Evolutionary conservation across 2,888 invertebrate species (phyloP).

Genomic region (Microctonus brassicae): DNA sequence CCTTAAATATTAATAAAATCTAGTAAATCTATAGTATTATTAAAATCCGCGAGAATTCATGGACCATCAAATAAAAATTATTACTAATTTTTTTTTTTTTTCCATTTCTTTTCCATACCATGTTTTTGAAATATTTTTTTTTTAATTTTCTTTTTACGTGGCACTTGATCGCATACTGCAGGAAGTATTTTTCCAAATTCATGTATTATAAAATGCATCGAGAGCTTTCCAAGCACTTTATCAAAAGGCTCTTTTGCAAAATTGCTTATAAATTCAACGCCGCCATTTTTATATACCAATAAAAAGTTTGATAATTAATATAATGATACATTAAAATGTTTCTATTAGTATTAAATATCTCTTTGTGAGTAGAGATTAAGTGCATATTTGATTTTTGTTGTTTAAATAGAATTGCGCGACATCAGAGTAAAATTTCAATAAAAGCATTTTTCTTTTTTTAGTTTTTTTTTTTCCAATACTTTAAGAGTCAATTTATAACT

Average conservation of each 20-base stretch:
- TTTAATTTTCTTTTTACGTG: constrained; percentile 37
- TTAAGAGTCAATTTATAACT: constrained; percentile 39
- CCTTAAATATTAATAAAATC: constrained; percentile 46
- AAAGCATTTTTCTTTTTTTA: too few species aligned
- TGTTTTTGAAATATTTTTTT: constrained; percentile 48
- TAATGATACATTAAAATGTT: constrained; percentile 37
- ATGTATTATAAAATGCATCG: constrained; percentile 21
- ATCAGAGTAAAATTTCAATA: constrained; percentile 5
- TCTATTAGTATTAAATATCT: constrained; percentile 29
- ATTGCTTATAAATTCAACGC: constrained; percentile 43
- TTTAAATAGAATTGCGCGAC: constrained; percentile 5
- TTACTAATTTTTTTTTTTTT: constrained; percentile 33
- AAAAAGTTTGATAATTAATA: constrained; percentile 31
- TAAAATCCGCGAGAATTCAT: constrained; percentile 42
- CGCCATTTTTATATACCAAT: constrained; percentile 27
- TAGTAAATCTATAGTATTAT: constrained; percentile 48
- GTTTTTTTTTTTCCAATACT: constrained; percentile 6
- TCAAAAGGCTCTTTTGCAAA: constrained; percentile 50
- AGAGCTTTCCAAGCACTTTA: constrained; percentile 36
- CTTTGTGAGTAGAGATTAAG: constrained; percentile 11
- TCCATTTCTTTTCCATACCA: constrained; percentile 39
- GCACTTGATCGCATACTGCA: constrained; percentile 11
- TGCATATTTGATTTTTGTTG: not conserved
- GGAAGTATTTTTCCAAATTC: not conserved
- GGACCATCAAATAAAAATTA: constrained; percentile 35